Percentiles rank a stretch among this genome's conserved stretches.
Conservation (phyloP, 2,113 vertebrate genomes). For the Anser brachyrhynchus region DNA sequence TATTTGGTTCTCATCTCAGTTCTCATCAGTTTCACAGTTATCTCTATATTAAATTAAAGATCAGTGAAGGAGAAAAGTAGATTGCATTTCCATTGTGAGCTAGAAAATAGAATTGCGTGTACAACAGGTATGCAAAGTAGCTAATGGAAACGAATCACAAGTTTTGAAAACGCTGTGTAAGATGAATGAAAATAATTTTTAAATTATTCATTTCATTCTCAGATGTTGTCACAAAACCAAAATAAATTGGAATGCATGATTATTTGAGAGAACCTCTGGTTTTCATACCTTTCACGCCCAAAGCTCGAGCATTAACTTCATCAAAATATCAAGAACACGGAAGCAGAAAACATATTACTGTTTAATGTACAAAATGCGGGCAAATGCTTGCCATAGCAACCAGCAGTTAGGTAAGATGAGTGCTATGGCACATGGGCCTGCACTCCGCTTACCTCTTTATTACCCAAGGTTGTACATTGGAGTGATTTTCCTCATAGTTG, state of each 20-base stretch:
- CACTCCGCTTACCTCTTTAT: slow-evolving; percentile 12
- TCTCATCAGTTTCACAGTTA: slow-evolving; percentile 8
- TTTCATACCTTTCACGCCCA: not conserved
- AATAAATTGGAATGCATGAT: not conserved
- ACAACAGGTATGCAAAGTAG: slow-evolving; percentile 1
- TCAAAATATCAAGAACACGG: not conserved
- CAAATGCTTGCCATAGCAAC: slow-evolving; percentile 47
- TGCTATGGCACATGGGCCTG: not conserved
- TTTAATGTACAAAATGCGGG: not conserved
- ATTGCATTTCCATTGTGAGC: slow-evolving; percentile 24
- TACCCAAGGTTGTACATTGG: not conserved
- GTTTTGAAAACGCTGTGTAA: not conserved
- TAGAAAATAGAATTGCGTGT: not conserved
- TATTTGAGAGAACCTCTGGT: not conserved
- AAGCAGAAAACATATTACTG: not conserved
- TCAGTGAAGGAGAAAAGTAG: slow-evolving; percentile 39
- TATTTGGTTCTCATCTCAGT: not conserved
- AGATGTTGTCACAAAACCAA: not conserved
- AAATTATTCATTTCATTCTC: not conserved
- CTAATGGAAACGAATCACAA: not conserved
- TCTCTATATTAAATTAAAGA: slow-evolving; percentile 39
- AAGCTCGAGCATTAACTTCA: not conserved
- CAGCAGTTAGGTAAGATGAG: not conserved
- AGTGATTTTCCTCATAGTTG: not conserved
- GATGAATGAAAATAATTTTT: not conserved